Evolutionary conservation across 2,888 invertebrate species (phyloP).

Genomic region (Ormyrus labotus): DNA sequence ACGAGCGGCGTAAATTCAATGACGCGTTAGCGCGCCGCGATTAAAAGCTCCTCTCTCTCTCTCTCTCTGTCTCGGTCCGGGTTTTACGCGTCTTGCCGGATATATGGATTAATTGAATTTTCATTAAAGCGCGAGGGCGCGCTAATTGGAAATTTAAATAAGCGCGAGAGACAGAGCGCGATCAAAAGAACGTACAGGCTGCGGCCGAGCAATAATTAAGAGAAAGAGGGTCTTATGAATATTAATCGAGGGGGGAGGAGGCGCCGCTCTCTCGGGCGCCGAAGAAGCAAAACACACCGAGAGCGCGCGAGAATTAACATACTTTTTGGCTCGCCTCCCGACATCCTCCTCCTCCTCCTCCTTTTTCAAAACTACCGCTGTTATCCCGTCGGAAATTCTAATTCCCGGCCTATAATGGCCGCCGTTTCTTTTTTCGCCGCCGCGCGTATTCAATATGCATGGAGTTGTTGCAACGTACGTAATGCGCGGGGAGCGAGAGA

Average conservation of each 20-base stretch:
- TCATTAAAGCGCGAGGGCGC: slow-evolving; percentile 47
- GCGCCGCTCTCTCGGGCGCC: neutral
- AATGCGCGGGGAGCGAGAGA: neutral
- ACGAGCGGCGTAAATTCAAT: neutral
- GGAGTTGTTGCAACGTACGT: neutral
- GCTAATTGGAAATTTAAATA: slow-evolving; percentile 63
- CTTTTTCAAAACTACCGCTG: no score
- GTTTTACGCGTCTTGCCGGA: no score
- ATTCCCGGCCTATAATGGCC: neutral
- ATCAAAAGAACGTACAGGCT: slow-evolving; percentile 28
- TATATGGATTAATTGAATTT: slow-evolving; percentile 59
- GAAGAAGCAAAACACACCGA: slow-evolving; percentile 24
- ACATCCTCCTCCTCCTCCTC: no score
- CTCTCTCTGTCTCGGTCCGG: no score
- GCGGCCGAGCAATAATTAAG: slow-evolving; percentile 39
- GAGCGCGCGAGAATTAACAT: slow-evolving; percentile 23
- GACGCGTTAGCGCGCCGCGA: slow-evolving; percentile 22
- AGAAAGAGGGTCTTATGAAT: slow-evolving; percentile 45
- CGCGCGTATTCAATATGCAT: slow-evolving; percentile 13
- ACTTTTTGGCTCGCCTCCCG: neutral
- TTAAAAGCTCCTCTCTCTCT: neutral
- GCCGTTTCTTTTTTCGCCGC: neutral
- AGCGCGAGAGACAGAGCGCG: neutral
- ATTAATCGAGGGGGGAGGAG: slow-evolving; percentile 16
- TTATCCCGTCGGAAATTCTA: slow-evolving; percentile 17